A percentile compares a stretch with the other conserved stretches of the same genome.
These are phyloP conservation scores for Pao palembangensis DNA, from an alignment of 2,113 vertebrate species.

Conservation along the genomic window DNA sequence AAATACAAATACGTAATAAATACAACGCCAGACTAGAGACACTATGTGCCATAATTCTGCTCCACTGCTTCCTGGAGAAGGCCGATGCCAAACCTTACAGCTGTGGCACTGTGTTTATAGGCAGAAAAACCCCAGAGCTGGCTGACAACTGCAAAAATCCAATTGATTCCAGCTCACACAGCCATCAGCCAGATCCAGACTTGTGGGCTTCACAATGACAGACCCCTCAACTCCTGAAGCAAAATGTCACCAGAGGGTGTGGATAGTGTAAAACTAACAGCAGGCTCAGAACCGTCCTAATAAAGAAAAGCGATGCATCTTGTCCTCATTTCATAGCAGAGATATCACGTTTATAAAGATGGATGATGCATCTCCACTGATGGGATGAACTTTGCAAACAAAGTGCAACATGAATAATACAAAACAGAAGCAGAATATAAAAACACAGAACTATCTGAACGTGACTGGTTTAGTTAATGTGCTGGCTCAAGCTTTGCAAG, in stretches of 20 bases:
- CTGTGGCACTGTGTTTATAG: slow-evolving; percentile 49
- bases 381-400: background rate
- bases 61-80: slow-evolving; percentile 48
- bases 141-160: slow-evolving; percentile 34
- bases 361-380: background rate
- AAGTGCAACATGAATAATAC: background rate
- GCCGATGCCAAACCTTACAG: slow-evolving; percentile 52
- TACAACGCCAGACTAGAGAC: slow-evolving; percentile 45
- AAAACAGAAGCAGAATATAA: background rate
- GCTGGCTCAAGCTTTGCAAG: too few species aligned
- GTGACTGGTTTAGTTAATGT: too few species aligned
- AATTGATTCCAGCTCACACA: slow-evolving; percentile 46
- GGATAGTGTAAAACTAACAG: slow-evolving; percentile 6
- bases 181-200: slow-evolving; percentile 29
- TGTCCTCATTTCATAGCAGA: background rate
- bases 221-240: slow-evolving; percentile 22
- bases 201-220: slow-evolving; percentile 25
- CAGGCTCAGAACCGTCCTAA: slow-evolving; percentile 5
- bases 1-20: background rate
- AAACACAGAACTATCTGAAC: background rate
- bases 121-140: slow-evolving; percentile 51
- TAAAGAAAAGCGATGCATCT: slow-evolving; percentile 6
- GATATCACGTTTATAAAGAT: background rate
- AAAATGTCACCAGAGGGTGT: slow-evolving; percentile 41
- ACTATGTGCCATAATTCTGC: slow-evolving; percentile 52